These are phyloP conservation scores for Tridacna crocea DNA, from an alignment of 2,888 invertebrate species.

Conservation along the genomic window DNA sequence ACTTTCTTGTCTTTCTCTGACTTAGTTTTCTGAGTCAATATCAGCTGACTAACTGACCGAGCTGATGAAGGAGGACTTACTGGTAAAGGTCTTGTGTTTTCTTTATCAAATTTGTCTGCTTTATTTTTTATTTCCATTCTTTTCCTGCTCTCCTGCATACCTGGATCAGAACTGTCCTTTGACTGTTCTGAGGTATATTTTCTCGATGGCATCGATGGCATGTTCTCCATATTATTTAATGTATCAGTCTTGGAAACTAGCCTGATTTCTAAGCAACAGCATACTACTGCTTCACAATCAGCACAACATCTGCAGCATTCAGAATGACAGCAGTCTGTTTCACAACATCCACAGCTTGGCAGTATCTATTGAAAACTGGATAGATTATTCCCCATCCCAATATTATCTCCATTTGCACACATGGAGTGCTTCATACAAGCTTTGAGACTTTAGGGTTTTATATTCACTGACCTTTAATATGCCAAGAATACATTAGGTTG, in stretches of 20 bases:
- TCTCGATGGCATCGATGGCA: not conserved
- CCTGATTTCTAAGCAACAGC: constrained; percentile 60
- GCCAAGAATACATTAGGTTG: too few relatives aligned
- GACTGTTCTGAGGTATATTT: constrained; percentile 8
- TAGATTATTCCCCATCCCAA: not conserved
- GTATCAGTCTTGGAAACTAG: constrained; percentile 37
- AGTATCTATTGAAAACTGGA: constrained; percentile 1
- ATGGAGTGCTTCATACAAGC: too few relatives aligned
- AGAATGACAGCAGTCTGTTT: constrained; percentile 19
- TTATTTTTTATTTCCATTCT: not conserved
- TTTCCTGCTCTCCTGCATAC: not conserved
- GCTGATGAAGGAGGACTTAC: constrained; percentile 24
- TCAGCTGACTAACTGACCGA: constrained; percentile 37
- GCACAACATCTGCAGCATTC: constrained; percentile 37
- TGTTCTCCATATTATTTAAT: not conserved
- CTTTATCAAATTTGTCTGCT: not conserved
- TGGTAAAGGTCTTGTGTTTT: constrained; percentile 7
- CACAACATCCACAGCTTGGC: constrained; percentile 18
- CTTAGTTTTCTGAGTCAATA: constrained; percentile 1
- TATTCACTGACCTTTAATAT: too few relatives aligned
- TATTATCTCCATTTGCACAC: too few relatives aligned
- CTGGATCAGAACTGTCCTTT: not conserved
- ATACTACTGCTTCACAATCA: constrained; percentile 48
- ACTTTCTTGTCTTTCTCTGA: not conserved
- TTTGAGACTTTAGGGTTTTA: too few relatives aligned